phyloP scores from a whole-genome alignment of 92 coral and sea anemone genomes.

The Diadumene lineata region DNA sequence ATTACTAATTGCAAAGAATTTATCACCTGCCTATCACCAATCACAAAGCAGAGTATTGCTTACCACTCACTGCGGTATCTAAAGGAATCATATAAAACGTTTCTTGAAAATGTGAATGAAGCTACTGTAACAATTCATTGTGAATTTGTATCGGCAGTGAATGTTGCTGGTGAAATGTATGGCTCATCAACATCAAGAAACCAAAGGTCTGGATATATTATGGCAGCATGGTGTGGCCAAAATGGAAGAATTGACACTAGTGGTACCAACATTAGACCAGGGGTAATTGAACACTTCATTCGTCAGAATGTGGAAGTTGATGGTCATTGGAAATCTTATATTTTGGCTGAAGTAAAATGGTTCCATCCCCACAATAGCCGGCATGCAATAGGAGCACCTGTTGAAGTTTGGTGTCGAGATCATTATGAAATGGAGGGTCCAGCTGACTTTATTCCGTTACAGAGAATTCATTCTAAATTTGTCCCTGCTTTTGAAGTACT shows the following conservation, averaged over 20 bases:
- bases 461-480: slow-evolving; percentile 27
- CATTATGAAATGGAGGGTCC: slow-evolving; percentile 31
- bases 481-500: slow-evolving; percentile 37
- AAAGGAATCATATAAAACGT: slow-evolving; percentile 40
- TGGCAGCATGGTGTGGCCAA: background rate
- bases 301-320: slow-evolving; percentile 10
- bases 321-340: slow-evolving; percentile 8
- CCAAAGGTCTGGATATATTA: background rate
- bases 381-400: slow-evolving; percentile 26
- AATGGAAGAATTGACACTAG: background rate
- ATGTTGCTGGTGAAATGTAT: background rate
- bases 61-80: background rate
- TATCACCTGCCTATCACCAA: background rate
- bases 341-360: slow-evolving; percentile 41
- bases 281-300: background rate
- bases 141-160: no score
- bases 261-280: background rate
- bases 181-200: background rate
- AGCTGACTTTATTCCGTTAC: slow-evolving; percentile 34
- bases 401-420: slow-evolving; percentile 37
- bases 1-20: background rate
- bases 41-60: background rate
- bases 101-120: slow-evolving; percentile 28
- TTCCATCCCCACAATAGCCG: slow-evolving; percentile 23
- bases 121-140: background rate